Base-by-base conservation (phyloP, 2,797 vertebrate species). In the Microchirus variegatus region DNA sequence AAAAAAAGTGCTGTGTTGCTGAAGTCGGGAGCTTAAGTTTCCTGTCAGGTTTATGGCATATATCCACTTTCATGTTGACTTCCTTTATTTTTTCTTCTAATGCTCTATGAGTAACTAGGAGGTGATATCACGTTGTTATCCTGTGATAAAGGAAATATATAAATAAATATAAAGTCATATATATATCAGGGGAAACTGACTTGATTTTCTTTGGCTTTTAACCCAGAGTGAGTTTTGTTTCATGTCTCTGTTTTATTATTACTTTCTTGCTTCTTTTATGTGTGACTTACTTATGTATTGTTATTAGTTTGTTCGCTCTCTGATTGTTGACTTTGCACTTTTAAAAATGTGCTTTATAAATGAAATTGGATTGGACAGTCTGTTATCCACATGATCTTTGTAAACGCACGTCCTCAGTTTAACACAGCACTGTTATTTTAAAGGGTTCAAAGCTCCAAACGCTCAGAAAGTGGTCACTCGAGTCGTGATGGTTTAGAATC, bases 11-110 rank as follows among this genome's bases (percentile, higher is more conserved):
- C 63, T 73, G 48, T 43, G 70, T 91, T 90, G 76, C 90, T 75
- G 73, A 81, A 57, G 35, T 8, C 0, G 65, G 55, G 63, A 65
- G 67, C 83, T 91, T 22, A 52, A 49, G 80, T 92, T 89, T 84
- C 90, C 59, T 69, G 73, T 37, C 70, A 64, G 53, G 48, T 77
- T 88, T 52, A 65, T n/a, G 36, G 56, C 70, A 37, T 22, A 18
- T 89, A 90, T 91, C 87, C 52, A 15, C 72, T 92, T 92, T 91
- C 89, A 73, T 77, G 50, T 75, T 82, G 70, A 87, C 81, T 86
- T 90, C 72, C 73, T 82, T 84, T 78, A 60, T 82, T 76, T 82
- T 63, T 82, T 84, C 22, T 76, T 82, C 62, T 66, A 63, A 78
- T 63, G 78, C 53, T 63, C 3, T n/a, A 35, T 22, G 58, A 81